These are phyloP conservation scores for Periophthalmodon schlosseri DNA, from an alignment of 2,113 vertebrate genomes.

Conservation along the genomic window DNA sequence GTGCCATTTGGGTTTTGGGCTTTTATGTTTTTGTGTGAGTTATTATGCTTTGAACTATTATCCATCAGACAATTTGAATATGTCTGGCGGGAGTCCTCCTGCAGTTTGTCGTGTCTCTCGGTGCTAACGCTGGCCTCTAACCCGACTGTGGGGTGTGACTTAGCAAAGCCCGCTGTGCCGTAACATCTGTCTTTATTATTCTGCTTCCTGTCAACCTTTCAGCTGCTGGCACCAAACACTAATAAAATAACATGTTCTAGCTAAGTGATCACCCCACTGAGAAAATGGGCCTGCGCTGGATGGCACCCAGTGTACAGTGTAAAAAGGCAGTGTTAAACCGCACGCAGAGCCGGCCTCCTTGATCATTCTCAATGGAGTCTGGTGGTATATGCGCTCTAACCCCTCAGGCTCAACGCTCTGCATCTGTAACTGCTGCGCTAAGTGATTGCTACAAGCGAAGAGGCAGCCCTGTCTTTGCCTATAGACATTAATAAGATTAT, in stretches of 20 bases:
- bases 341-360: constrained; percentile 28
- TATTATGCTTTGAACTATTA: constrained; percentile 32
- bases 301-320: constrained; percentile 16
- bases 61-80: constrained; percentile 38
- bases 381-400: constrained; percentile 41
- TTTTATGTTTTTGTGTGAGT: constrained; percentile 22
- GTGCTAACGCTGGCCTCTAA: constrained; percentile 25
- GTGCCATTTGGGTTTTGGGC: constrained; percentile 30
- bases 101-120: constrained; percentile 38
- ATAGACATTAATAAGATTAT: constrained; percentile 47
- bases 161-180: constrained; percentile 35
- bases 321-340: constrained; percentile 23
- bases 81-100: constrained; percentile 29
- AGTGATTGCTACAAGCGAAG: constrained; percentile 43
- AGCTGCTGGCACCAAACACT: constrained; percentile 37
- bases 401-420: constrained; percentile 45
- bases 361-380: constrained; percentile 52
- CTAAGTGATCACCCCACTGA: constrained; percentile 15
- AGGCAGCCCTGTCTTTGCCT: constrained; percentile 34
- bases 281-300: constrained; percentile 16
- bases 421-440: constrained; percentile 41
- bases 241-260: constrained; percentile 37
- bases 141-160: constrained; percentile 33
- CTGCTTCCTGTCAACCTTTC: constrained; percentile 35
- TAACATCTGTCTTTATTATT: constrained; percentile 59